A percentile compares a stretch with the other conserved stretches of the same genome.
phyloP scores from a whole-genome alignment of 2,888 invertebrate species.

The Belgica antarctica region DNA sequence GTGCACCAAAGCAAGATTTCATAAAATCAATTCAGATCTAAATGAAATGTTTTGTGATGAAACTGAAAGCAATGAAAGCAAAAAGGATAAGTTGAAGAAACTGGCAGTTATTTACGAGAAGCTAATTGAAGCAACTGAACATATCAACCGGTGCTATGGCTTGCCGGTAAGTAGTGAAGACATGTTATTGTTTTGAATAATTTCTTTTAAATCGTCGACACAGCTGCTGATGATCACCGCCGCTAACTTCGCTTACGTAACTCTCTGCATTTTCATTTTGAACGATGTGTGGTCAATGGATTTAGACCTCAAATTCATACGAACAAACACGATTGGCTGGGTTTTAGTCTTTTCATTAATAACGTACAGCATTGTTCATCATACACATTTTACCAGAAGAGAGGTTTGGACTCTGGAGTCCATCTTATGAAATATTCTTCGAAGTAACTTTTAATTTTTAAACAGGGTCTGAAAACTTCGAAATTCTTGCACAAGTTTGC shows the following conservation, averaged over 20 bases:
- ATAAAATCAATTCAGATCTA: neutral
- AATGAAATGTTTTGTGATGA: no score
- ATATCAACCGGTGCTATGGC: conserved; percentile 7
- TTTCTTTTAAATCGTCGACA: neutral
- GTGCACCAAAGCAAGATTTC: neutral
- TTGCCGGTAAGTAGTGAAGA: conserved; percentile 18
- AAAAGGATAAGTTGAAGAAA: neutral
- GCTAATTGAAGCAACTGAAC: conserved; percentile 8
- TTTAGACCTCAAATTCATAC: no score
- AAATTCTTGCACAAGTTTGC: neutral
- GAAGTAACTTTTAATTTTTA: no score
- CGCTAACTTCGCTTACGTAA: neutral
- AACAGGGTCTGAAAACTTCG: neutral
- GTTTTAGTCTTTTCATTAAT: neutral
- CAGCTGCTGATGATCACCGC: neutral
- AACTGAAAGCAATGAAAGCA: neutral
- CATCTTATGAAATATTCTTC: no score
- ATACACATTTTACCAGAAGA: neutral
- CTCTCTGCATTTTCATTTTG: neutral
- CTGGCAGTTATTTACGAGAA: conserved; percentile 7
- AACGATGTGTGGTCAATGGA: neutral
- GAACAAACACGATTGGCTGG: neutral
- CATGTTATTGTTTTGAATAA: neutral
- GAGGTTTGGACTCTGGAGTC: neutral
- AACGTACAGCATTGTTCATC: neutral